These are phyloP conservation scores for Drosophila kikkawai DNA, from an alignment of 1,140 invertebrate genomes.

Conservation along the genomic window DNA sequence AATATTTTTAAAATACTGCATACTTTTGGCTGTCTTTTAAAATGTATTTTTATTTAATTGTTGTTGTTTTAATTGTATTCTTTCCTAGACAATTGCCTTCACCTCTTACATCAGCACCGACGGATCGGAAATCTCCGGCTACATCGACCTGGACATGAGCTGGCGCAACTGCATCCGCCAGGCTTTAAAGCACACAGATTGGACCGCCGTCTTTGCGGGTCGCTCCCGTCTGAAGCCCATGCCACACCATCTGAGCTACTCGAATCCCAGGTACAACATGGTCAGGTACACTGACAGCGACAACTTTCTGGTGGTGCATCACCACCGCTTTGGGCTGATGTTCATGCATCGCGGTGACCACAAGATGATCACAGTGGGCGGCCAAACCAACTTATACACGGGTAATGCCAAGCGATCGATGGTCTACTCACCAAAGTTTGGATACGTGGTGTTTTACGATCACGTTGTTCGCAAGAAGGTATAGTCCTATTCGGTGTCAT, in stretches of 20 bases:
- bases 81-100: constrained; percentile 75
- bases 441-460: constrained; percentile 75
- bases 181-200: constrained; percentile 48
- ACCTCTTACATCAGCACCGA: constrained; percentile 37
- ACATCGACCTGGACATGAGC: constrained; percentile 75
- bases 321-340: constrained; percentile 63
- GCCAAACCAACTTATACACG: constrained; percentile 23
- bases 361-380: constrained; percentile 68
- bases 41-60: neutral
- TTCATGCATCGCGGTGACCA: constrained; percentile 80
- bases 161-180: constrained; percentile 41
- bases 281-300: constrained; percentile 61
- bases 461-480: constrained; percentile 78
- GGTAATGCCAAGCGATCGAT: constrained; percentile 58
- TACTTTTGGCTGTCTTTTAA: neutral
- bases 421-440: constrained; percentile 59
- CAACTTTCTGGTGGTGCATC: constrained; percentile 69
- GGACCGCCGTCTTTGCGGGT: constrained; percentile 61
- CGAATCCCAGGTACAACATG: constrained; percentile 47
- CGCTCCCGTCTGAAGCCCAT: constrained; percentile 47
- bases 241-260: constrained; percentile 67
- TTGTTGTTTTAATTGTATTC: neutral
- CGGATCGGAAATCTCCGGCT: constrained; percentile 73
- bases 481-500: constrained; percentile 10
- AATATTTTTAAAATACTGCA: neutral